A percentile compares a stretch with the other conserved stretches of the same genome.
These are phyloP conservation scores for Thumatha senex DNA, from an alignment of 2,888 invertebrate species.

Conservation along the genomic window DNA sequence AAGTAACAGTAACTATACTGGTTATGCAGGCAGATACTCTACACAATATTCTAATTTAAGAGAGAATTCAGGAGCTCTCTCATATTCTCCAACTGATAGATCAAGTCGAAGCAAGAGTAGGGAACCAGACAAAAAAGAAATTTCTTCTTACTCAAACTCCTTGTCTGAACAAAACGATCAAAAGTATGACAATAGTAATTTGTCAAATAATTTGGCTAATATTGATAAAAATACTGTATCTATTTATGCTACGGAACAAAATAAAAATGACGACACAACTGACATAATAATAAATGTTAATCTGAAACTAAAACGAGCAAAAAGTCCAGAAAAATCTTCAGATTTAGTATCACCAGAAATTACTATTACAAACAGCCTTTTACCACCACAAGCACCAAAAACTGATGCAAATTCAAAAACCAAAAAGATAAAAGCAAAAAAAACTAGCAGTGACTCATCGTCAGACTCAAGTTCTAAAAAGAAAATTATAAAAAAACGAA, in stretches of 20 bases:
- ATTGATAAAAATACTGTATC: slow-evolving; percentile 53
- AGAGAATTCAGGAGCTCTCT: slow-evolving; percentile 52
- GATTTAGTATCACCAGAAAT: slow-evolving; percentile 72
- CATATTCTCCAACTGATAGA: slow-evolving; percentile 54
- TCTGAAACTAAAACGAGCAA: slow-evolving; percentile 70
- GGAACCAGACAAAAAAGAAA: slow-evolving; percentile 61
- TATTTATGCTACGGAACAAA: slow-evolving; percentile 56
- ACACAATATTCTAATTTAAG: slow-evolving; percentile 70
- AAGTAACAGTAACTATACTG: slow-evolving; percentile 63
- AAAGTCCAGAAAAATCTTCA: slow-evolving; percentile 54
- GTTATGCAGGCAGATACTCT: slow-evolving; percentile 77
- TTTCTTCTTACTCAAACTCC: slow-evolving; percentile 36
- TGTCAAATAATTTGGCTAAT: slow-evolving; percentile 40
- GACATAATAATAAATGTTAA: slow-evolving; percentile 76
- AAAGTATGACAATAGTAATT: slow-evolving; percentile 32
- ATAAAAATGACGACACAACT: slow-evolving; percentile 67
- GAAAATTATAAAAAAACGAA: slow-evolving; percentile 68
- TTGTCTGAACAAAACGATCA: slow-evolving; percentile 42
- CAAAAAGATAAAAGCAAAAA: slow-evolving; percentile 68
- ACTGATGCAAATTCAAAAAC: slow-evolving; percentile 57
- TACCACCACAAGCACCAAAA: slow-evolving; percentile 80
- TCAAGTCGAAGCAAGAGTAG: slow-evolving; percentile 67
- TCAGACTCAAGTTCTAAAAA: slow-evolving; percentile 67
- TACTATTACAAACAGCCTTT: slow-evolving; percentile 68
- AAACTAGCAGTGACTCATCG: slow-evolving; percentile 67